These are phyloP conservation scores for Melinaea marsaeus DNA, from an alignment of 2,888 invertebrate genomes.

Conservation along the genomic window DNA sequence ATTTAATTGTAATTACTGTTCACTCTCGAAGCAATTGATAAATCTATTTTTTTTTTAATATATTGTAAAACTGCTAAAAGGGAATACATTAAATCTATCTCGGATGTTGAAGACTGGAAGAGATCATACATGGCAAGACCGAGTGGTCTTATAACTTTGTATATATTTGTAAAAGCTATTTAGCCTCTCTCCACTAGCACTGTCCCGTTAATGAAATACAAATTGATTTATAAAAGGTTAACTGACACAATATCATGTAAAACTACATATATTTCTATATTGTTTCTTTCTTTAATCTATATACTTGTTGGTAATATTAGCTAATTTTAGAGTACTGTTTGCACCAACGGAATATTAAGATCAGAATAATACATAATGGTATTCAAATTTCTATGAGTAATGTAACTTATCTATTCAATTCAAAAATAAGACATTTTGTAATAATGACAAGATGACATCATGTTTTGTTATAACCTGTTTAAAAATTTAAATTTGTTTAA, in stretches of 20 bases:
- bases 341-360: too few species aligned
- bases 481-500: too few species aligned
- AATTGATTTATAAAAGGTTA: too few species aligned
- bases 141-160: constrained; percentile 49
- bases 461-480: too few species aligned
- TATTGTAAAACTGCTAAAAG: constrained; percentile 53
- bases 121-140: constrained; percentile 74
- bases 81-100: constrained; percentile 44
- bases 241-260: too few species aligned
- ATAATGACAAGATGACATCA: too few species aligned
- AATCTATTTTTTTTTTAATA: constrained; percentile 11
- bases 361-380: not conserved
- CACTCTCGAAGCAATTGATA: constrained; percentile 38
- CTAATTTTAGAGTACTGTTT: too few species aligned
- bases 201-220: constrained; percentile 52
- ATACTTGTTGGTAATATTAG: too few species aligned
- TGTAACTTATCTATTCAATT: constrained; percentile 9
- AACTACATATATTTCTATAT: too few species aligned
- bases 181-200: constrained; percentile 61
- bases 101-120: constrained; percentile 54
- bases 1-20: constrained; percentile 48
- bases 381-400: constrained; percentile 14
- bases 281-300: too few species aligned
- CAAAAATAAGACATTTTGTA: not conserved
- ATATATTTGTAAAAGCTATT: constrained; percentile 58